Base-by-base conservation (phyloP, 2,113 vertebrate species). In the Spermophilus dauricus region DNA sequence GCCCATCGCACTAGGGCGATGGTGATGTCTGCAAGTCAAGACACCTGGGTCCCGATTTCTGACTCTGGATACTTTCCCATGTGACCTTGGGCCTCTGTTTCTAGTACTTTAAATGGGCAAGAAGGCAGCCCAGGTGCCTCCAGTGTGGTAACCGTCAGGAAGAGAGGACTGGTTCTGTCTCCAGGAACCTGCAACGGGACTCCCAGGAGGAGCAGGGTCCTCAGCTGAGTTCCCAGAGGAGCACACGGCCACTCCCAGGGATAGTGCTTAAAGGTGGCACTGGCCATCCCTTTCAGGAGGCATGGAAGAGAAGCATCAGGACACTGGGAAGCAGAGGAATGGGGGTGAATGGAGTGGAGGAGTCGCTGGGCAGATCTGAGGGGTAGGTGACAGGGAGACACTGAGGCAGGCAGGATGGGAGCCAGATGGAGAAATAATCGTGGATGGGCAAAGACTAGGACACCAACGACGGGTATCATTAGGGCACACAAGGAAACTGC, bases 401-500 rank as follows among this genome's bases (percentile, higher is more conserved):
- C 94, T 53, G 96, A 96, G 90, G 96, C 80, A 88, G 26, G 65
- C 37, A 53, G 65, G 26, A 61, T 45, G 61, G 69, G 65, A 85
- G 77, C 28, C 1, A 45, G 32, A 70, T 24, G 2, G 22, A 32
- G 37, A 48, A 32, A 22, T 8, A 24, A 61, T 48, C n/a, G 6
- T 2, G 48, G 63, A 6, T 32, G 86, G 63, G 51, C 69, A 53
- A 56, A 80, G 70, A 70, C 51, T 16, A 53, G 0, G 51, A 17
- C 13, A 4, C 67, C n/a, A 48, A 51, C 87, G 12, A 48, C 51
- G 51, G 51, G 70, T 7, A 53, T 34, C 45, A 26, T 32, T 53
- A 20, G 69, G 5, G 63, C 8, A 22, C 1, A 39, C 26, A 91
- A 34, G 48, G 61, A 67, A 69, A 51, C 48, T 70, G 81, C 75